These are phyloP conservation scores for Spea multiplicata DNA, from an alignment of 2,113 vertebrate species.

Conservation along the genomic window DNA sequence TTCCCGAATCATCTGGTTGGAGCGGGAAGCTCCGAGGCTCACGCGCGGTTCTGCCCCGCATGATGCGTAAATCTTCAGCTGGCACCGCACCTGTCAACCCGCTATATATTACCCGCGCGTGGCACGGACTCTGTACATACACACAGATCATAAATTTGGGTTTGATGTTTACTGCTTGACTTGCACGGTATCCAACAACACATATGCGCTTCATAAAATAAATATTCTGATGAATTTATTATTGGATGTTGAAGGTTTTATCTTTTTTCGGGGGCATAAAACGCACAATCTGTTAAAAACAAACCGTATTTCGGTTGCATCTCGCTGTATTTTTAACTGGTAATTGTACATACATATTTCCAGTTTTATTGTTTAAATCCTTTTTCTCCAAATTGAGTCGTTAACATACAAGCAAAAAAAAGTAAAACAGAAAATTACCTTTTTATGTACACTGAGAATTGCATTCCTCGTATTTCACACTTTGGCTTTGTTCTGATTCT, in stretches of 20 bases:
- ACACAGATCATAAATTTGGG: slow-evolving; percentile 32
- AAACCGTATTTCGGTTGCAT: slow-evolving; percentile 34
- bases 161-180: slow-evolving; percentile 39
- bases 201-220: slow-evolving; percentile 43
- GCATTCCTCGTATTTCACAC: slow-evolving; percentile 36
- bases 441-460: slow-evolving; percentile 44
- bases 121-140: neutral
- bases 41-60: too few relatives aligned
- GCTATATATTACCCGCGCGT: neutral
- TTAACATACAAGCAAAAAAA: slow-evolving; percentile 45
- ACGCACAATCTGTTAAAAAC: slow-evolving; percentile 46
- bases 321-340: slow-evolving; percentile 44
- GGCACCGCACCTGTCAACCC: neutral
- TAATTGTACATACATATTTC: slow-evolving; percentile 49
- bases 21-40: too few relatives aligned
- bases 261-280: slow-evolving; percentile 40
- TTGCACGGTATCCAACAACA: slow-evolving; percentile 35
- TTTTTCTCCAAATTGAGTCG: slow-evolving; percentile 48
- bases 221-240: slow-evolving; percentile 46
- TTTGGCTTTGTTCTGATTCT: slow-evolving; percentile 18
- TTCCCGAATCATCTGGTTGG: too few relatives aligned
- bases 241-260: slow-evolving; percentile 43
- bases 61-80: neutral
- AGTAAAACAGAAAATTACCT: slow-evolving; percentile 47
- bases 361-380: slow-evolving; percentile 47